These are phyloP conservation scores for Synaphobranchus kaupii DNA, from an alignment of 2,797 vertebrate species.

Conservation along the genomic window DNA sequence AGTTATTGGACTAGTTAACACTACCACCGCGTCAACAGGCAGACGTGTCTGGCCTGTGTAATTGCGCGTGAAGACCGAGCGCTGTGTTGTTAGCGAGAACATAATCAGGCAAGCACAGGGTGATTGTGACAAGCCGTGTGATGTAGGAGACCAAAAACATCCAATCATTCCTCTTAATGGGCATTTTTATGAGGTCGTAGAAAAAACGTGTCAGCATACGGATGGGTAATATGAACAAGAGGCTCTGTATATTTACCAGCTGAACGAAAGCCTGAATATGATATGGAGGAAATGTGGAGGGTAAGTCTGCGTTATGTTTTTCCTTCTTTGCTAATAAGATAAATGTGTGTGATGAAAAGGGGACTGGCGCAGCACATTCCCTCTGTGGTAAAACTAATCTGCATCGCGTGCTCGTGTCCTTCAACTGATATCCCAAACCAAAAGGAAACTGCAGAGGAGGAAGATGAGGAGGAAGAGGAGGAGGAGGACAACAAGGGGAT, in stretches of 20 bases:
- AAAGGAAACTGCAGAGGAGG: slow-evolving; percentile 2
- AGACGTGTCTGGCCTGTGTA: neutral
- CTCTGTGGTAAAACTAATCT: slow-evolving; percentile 36
- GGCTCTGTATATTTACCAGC: neutral
- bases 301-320: slow-evolving; percentile 29
- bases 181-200: neutral
- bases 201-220: neutral
- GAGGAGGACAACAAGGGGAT: slow-evolving; percentile 34
- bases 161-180: neutral
- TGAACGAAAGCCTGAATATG: neutral
- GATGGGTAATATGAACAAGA: neutral
- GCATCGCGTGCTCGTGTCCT: slow-evolving; percentile 36
- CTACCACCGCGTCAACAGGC: neutral
- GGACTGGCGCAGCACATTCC: slow-evolving; percentile 24
- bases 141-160: neutral
- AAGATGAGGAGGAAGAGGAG: neutral
- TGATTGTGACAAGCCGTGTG: neutral
- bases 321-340: slow-evolving; percentile 39
- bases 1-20: neutral
- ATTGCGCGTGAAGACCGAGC: neutral
- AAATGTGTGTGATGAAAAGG: slow-evolving; percentile 40
- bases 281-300: slow-evolving; percentile 9
- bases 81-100: neutral
- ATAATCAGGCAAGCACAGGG: neutral
- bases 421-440: slow-evolving; percentile 39